Evolutionary conservation across 2,113 vertebrate genomes (phyloP), one percentile per base, ranked within the genome.

Genomic region (Notothenia rossii): DNA sequence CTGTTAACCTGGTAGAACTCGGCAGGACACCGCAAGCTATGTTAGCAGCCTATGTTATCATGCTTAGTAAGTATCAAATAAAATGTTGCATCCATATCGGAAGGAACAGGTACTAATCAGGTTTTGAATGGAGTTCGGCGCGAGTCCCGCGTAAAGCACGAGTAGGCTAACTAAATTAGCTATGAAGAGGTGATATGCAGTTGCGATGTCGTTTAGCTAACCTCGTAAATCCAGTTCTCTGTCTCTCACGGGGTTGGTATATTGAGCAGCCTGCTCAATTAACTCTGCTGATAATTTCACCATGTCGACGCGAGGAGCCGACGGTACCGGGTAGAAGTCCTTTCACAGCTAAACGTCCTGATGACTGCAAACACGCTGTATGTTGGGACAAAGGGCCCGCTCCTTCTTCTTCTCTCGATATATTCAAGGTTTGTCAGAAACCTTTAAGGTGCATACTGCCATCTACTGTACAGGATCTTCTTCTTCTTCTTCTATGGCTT

Each of bases 231-330:
- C 98, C 81, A 99, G 90, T 90, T 98, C 98, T 17, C 97, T 86
- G 93, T 98, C 98, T 33, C 97, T 94, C 76, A 98, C 96, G 0
- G 98, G 96, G 81, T 98, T 99, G 0, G 97, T 99, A 83, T 97
- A 98, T 56, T 98, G 98, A 48, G 98, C 98, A 22, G 97, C 98
- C 92, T 97, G 96, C 95, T 99, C 98, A 7, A 99, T 97, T 33
- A 98, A 86, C 84, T 99, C 98, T 1, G 97, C 97, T 15, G 97
- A 97, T 33, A 99, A 79, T 73, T 99, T 98, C 87, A 98, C 98
- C 98, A 98, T 99, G 22, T 77, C 88, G 81, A 72, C 5, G 10
- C 20, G 22, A 1, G 7, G 1, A 22, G 15, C 14, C 49, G 50
- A 78, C 29, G 14, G 9, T 53, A 46, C 5, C 4, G 11, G 25